Evolutionary conservation across 2,797 vertebrate species (phyloP).

Genomic region (Enteromius afrohamiltoni): DNA sequence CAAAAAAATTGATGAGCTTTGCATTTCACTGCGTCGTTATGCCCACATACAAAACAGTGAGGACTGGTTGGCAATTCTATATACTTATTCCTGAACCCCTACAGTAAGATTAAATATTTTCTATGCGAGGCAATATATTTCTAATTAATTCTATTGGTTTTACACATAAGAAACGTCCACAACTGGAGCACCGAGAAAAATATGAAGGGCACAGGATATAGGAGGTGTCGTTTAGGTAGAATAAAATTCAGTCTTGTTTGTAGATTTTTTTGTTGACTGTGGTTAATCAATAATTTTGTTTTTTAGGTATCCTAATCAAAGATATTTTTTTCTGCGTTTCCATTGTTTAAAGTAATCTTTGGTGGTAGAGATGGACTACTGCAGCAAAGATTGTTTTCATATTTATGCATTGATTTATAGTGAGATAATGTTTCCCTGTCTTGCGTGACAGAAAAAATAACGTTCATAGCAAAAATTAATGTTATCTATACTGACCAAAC

Average conservation of each 20-base stretch:
- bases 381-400: background rate
- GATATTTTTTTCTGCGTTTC: background rate
- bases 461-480: background rate
- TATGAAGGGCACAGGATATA: background rate
- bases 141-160: background rate
- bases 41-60: background rate
- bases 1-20: constrained; percentile 25
- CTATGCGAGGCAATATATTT: background rate
- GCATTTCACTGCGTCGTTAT: background rate
- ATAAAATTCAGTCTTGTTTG: background rate
- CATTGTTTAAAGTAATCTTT: background rate
- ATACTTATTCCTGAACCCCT: background rate
- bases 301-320: background rate
- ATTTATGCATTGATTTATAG: no score
- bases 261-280: constrained; percentile 3
- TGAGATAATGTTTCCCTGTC: background rate
- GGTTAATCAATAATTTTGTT: background rate
- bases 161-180: background rate
- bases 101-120: background rate
- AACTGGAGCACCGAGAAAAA: background rate
- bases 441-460: background rate
- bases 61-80: background rate
- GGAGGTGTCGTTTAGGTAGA: background rate
- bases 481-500: background rate
- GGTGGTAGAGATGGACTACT: background rate